Evolutionary conservation across 2,797 vertebrate species (phyloP).

Genomic region (Gobio occitaniae): DNA sequence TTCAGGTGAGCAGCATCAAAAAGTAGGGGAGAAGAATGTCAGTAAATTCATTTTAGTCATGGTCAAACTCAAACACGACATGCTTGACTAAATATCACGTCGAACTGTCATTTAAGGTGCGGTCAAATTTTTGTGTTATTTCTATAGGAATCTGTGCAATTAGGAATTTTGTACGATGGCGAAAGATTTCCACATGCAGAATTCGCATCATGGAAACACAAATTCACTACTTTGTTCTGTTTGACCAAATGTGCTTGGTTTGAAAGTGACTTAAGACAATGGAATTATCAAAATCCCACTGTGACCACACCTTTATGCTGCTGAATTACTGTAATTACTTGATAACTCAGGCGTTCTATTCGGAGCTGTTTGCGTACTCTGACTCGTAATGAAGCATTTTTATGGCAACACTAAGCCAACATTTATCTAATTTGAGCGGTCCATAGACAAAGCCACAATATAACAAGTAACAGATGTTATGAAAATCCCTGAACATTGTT

Average conservation of each 20-base stretch:
- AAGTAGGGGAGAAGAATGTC: slow-evolving; percentile 3
- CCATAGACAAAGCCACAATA: background rate
- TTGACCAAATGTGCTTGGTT: background rate
- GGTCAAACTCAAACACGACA: background rate
- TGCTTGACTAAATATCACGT: background rate
- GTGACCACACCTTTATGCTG: background rate
- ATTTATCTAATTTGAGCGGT: background rate
- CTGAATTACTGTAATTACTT: background rate
- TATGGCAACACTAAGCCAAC: background rate
- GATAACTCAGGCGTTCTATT: background rate
- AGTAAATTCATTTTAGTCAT: background rate
- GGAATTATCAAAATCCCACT: background rate
- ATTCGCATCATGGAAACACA: background rate
- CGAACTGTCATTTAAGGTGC: no score
- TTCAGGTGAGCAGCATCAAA: slow-evolving; percentile 6
- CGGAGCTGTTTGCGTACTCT: background rate
- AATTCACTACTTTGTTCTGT: background rate
- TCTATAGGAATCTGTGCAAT: background rate
- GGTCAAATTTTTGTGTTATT: background rate
- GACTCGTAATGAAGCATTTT: background rate
- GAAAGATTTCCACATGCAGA: background rate
- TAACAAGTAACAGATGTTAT: background rate
- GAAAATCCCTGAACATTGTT: background rate
- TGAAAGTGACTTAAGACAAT: background rate
- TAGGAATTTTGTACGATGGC: background rate